Percentiles rank a stretch among this genome's conserved stretches.
phyloP scores from a whole-genome alignment of 2,888 invertebrate species.

The Melangyna quadrimaculata region DNA sequence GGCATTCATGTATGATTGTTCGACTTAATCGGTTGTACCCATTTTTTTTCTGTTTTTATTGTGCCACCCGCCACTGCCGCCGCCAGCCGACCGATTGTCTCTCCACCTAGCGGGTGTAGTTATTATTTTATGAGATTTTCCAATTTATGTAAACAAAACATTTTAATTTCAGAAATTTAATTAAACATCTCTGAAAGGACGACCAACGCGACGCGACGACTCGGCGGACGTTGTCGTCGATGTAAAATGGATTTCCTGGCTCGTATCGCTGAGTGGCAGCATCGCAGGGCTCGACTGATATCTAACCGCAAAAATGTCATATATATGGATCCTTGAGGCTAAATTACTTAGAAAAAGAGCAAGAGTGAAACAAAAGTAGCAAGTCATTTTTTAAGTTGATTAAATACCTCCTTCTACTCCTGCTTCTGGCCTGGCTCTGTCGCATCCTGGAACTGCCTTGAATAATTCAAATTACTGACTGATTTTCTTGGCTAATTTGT shows the following conservation, averaged over 20 bases:
- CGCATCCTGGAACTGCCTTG: slow-evolving; percentile 13
- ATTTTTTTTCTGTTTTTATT: slow-evolving; percentile 20
- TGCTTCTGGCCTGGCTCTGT: background rate
- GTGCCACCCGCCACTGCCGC: background rate
- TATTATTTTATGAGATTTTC: slow-evolving; percentile 77
- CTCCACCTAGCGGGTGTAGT: slow-evolving; percentile 63
- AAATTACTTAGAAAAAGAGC: background rate
- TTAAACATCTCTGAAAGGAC: slow-evolving; percentile 78
- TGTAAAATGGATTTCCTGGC: slow-evolving; percentile 59
- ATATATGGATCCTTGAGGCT: slow-evolving; percentile 2
- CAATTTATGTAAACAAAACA: slow-evolving; percentile 81
- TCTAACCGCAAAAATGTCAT: slow-evolving; percentile 45
- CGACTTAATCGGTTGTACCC: slow-evolving; percentile 67
- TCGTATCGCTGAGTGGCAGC: slow-evolving; percentile 70
- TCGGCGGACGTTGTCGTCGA: slow-evolving; percentile 8
- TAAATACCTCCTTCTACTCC: background rate
- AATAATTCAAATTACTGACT: slow-evolving; percentile 54
- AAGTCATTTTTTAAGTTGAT: slow-evolving; percentile 58
- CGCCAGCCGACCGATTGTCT: background rate
- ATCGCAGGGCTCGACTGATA: slow-evolving; percentile 60
- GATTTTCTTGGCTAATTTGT: slow-evolving; percentile 67
- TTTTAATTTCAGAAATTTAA: slow-evolving; percentile 81
- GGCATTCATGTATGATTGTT: slow-evolving; percentile 61
- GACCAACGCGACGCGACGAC: too few species aligned
- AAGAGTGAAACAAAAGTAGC: slow-evolving; percentile 32